Evolutionary conservation across 2,797 vertebrate genomes (phyloP).

Genomic region (Molothrus aeneus): DNA sequence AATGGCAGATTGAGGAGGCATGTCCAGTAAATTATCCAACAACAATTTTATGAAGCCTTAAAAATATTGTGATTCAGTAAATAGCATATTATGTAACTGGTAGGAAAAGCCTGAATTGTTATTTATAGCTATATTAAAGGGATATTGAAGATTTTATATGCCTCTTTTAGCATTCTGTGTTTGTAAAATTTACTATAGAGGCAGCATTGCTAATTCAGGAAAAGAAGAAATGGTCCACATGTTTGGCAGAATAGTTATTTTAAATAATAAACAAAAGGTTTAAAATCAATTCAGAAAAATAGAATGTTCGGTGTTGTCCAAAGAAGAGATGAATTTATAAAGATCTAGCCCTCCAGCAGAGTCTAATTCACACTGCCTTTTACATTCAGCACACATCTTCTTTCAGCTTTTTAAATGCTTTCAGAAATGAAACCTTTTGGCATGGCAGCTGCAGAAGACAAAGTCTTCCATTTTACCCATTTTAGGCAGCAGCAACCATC

Average conservation of each 20-base stretch:
- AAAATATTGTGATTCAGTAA: not conserved
- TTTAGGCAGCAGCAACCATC: not conserved
- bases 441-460: constrained; percentile 30
- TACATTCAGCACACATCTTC: constrained; percentile 1
- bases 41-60: constrained; percentile 2
- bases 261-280: constrained; percentile 10
- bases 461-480: constrained; percentile 18
- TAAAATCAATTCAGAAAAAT: not conserved
- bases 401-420: not conserved
- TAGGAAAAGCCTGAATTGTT: not conserved
- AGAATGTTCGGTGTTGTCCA: not conserved
- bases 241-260: not conserved
- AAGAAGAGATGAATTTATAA: not conserved
- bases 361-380: constrained; percentile 16
- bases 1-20: not conserved
- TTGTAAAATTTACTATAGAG: not conserved
- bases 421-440: constrained; percentile 20
- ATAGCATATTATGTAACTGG: not conserved
- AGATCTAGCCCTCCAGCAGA: not conserved
- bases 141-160: not conserved
- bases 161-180: not conserved
- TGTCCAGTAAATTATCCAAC: constrained; percentile 1
- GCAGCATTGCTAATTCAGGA: not conserved
- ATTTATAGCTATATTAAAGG: constrained; percentile 15
- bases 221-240: not conserved